Conservation (phyloP, 2,888 invertebrate species). For the Malthinus seriepunctatus region DNA sequence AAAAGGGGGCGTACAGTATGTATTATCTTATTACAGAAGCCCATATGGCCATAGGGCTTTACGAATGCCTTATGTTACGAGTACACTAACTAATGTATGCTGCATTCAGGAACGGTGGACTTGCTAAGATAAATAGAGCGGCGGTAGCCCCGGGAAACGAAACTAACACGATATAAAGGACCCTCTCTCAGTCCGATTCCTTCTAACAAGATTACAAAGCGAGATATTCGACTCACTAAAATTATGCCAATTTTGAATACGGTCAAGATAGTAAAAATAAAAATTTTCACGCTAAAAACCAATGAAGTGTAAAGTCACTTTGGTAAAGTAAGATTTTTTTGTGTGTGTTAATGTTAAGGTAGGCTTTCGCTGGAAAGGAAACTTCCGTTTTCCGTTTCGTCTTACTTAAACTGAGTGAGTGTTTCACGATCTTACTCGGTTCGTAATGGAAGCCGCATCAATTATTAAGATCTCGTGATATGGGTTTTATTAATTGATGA, state of each 20-base stretch:
- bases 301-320: slow-evolving; percentile 14
- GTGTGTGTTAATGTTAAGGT: not conserved
- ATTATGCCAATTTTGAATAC: slow-evolving; percentile 37
- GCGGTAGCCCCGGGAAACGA: slow-evolving; percentile 51
- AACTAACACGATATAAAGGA: slow-evolving; percentile 54
- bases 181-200: slow-evolving; percentile 42
- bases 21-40: slow-evolving; percentile 50
- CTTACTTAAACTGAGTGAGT: slow-evolving; percentile 20
- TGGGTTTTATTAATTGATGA: slow-evolving; percentile 59
- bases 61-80: slow-evolving; percentile 51
- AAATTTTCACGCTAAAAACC: slow-evolving; percentile 6
- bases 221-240: slow-evolving; percentile 43
- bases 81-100: slow-evolving; percentile 49
- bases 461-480: slow-evolving; percentile 57
- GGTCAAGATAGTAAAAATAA: slow-evolving; percentile 31
- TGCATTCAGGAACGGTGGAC: slow-evolving; percentile 45
- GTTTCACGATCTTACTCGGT: slow-evolving; percentile 21
- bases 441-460: slow-evolving; percentile 53
- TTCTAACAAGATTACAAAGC: slow-evolving; percentile 51
- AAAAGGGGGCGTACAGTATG: slow-evolving; percentile 19
- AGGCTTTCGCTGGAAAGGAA: slow-evolving; percentile 13
- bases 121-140: slow-evolving; percentile 55
- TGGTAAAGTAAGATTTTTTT: slow-evolving; percentile 1
- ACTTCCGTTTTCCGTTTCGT: slow-evolving; percentile 32
- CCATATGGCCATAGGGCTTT: slow-evolving; percentile 47